phyloP scores from a whole-genome alignment of 2,797 vertebrate genomes.

The Cyclopterus lumpus region DNA sequence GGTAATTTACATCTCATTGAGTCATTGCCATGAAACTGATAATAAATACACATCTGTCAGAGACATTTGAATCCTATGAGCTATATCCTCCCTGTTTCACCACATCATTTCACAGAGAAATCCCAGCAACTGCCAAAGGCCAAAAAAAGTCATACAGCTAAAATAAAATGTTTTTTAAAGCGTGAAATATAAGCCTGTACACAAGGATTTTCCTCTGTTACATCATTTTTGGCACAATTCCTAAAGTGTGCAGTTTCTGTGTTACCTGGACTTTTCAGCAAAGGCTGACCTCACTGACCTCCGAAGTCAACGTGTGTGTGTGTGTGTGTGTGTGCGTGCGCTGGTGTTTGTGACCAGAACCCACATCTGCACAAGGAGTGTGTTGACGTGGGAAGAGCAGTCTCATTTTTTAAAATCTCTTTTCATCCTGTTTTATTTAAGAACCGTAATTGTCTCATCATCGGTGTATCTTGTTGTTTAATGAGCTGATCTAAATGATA shows the following conservation, averaged over 20 bases:
- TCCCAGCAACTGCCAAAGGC: background rate
- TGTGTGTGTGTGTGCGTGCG: background rate
- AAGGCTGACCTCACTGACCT: constrained; percentile 67
- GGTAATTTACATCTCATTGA: background rate
- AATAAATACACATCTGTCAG: background rate
- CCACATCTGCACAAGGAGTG: constrained; percentile 2
- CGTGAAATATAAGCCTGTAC: background rate
- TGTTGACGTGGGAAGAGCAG: background rate
- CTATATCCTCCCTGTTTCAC: background rate
- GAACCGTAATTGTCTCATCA: constrained; percentile 80
- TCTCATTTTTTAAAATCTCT: constrained; percentile 64
- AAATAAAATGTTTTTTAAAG: too few relatives aligned
- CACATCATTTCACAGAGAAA: background rate
- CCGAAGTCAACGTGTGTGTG: constrained; percentile 10
- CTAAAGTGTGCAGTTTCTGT: background rate
- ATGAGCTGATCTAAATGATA: constrained; percentile 88
- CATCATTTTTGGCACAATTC: background rate
- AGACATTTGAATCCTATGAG: background rate
- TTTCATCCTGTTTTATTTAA: constrained; percentile 81
- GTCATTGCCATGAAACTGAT: background rate
- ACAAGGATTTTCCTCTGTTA: background rate
- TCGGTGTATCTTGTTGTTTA: constrained; percentile 83
- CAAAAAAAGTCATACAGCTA: background rate
- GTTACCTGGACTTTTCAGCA: background rate
- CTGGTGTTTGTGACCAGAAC: background rate